Percentiles rank a stretch among this genome's conserved stretches.
These are phyloP conservation scores for Xenopus borealis DNA, from an alignment of 2,113 vertebrate genomes.

Conservation along the genomic window DNA sequence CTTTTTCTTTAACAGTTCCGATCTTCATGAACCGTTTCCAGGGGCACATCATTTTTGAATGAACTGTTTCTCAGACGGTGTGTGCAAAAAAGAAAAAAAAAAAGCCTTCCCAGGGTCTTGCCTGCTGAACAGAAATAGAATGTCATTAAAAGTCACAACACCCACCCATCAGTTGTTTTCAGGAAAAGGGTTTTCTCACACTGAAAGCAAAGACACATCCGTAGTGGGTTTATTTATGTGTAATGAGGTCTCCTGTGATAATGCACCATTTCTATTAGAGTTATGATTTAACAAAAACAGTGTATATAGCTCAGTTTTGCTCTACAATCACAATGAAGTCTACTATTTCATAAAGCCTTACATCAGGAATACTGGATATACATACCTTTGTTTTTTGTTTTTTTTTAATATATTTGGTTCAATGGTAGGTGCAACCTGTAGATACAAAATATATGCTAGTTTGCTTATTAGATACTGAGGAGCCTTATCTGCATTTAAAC, in stretches of 20 bases:
- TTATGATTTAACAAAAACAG: no score
- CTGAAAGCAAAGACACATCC: neutral
- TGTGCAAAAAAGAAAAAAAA: constrained; percentile 20
- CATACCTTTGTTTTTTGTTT: no score
- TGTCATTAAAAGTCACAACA: neutral
- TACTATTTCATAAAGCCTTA: no score
- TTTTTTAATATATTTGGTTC: no score
- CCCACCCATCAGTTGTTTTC: fast-evolving
- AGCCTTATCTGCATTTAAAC: no score
- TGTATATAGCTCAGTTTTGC: no score
- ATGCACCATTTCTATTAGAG: no score
- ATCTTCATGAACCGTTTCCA: constrained; percentile 60
- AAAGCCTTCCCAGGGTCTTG: constrained; percentile 27
- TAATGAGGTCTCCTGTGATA: neutral
- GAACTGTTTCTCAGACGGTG: constrained; percentile 7
- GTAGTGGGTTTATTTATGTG: neutral
- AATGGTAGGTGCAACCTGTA: no score
- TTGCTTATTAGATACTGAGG: no score
- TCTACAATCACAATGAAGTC: no score
- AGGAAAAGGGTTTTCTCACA: constrained; percentile 16
- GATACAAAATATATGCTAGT: no score
- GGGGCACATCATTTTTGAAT: constrained; percentile 62
- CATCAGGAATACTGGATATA: no score
- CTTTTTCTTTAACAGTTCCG: constrained; percentile 36
- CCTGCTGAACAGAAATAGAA: constrained; percentile 29